Conservation (phyloP, 2,888 invertebrate species). For the Lypha dubia region DNA sequence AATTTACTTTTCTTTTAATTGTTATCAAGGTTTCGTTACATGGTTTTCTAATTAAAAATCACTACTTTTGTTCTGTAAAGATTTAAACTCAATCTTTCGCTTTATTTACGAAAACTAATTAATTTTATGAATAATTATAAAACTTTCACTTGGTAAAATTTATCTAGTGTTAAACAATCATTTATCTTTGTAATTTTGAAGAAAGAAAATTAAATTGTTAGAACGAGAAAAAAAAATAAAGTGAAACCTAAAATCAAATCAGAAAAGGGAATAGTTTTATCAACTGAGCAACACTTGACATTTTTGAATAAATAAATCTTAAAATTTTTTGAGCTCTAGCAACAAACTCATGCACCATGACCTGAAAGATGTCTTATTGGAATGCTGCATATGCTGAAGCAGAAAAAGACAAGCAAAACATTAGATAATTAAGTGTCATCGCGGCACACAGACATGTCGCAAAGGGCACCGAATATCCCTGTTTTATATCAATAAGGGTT, state of each 20-base stretch:
- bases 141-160: constrained; percentile 28
- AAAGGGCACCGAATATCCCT: constrained; percentile 39
- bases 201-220: constrained; percentile 4
- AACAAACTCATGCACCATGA: neutral
- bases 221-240: neutral
- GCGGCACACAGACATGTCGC: constrained; percentile 70
- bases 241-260: constrained; percentile 54
- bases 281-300: constrained; percentile 62
- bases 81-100: constrained; percentile 11
- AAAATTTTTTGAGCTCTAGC: constrained; percentile 64
- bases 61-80: neutral
- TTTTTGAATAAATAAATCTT: constrained; percentile 43
- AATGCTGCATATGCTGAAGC: constrained; percentile 31
- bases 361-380: constrained; percentile 55
- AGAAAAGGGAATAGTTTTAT: constrained; percentile 47
- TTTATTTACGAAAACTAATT: constrained; percentile 59
- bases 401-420: constrained; percentile 52
- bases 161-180: constrained; percentile 51
- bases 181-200: constrained; percentile 65
- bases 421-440: constrained; percentile 80
- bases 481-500: constrained; percentile 52
- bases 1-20: neutral
- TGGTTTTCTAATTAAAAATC: neutral
- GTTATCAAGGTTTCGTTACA: neutral
- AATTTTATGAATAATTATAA: constrained; percentile 64